A percentile compares a stretch with the other conserved stretches of the same genome.
Conservation (phyloP, 2,113 vertebrate species). For the Gymnocephalus cernua region DNA sequence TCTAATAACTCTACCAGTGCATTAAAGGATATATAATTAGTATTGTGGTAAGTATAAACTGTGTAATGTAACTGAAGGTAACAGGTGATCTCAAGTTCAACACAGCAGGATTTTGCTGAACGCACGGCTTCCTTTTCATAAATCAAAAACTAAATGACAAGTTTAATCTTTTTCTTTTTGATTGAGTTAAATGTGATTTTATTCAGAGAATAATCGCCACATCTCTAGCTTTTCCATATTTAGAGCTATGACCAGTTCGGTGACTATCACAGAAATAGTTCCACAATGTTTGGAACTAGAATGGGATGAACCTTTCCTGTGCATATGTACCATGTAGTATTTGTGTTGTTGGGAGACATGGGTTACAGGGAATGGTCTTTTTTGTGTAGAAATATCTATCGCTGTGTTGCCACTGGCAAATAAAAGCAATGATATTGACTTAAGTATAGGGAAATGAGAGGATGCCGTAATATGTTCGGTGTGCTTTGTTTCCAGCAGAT, state of each 20-base stretch:
- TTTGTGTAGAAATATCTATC: slow-evolving; percentile 79
- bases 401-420: slow-evolving; percentile 84
- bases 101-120: not conserved
- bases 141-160: not conserved
- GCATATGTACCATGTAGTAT: slow-evolving; percentile 43
- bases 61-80: slow-evolving; percentile 30
- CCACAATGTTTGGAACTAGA: slow-evolving; percentile 5
- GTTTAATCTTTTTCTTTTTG: not conserved
- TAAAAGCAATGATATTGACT: slow-evolving; percentile 89
- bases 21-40: not conserved
- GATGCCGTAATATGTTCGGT: slow-evolving; percentile 90
- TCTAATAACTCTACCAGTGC: slow-evolving; percentile 3
- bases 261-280: slow-evolving; percentile 2
- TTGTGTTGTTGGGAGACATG: slow-evolving; percentile 34
- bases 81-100: not conserved
- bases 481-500: slow-evolving; percentile 95
- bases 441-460: slow-evolving; percentile 92
- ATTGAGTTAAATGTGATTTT: not conserved
- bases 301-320: slow-evolving; percentile 35
- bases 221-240: slow-evolving; percentile 6
- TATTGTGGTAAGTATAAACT: not conserved
- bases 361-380: slow-evolving; percentile 60
- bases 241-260: not conserved
- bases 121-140: not conserved
- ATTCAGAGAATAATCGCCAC: not conserved